Evolutionary conservation across 2,888 invertebrate genomes (phyloP).

Genomic region (Drosophila rellima): DNA sequence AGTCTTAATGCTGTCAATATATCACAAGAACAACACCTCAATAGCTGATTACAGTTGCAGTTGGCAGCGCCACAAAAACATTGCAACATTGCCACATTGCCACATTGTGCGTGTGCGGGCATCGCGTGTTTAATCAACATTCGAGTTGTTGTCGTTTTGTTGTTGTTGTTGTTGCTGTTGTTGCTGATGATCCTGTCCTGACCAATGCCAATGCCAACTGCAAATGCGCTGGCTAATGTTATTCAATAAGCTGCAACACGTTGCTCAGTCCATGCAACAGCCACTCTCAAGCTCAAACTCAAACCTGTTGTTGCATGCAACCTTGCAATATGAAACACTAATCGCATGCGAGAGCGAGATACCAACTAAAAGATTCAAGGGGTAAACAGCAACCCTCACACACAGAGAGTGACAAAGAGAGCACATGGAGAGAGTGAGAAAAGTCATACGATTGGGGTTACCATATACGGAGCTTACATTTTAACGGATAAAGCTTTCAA

Average conservation of each 20-base stretch:
- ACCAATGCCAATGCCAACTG: conserved; percentile 54
- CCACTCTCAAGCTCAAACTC: conserved; percentile 54
- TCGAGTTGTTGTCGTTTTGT: conserved; percentile 6
- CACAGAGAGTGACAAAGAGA: conserved; percentile 3
- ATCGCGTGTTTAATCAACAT: conserved; percentile 63
- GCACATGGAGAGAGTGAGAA: background rate
- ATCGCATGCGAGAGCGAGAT: conserved; percentile 65
- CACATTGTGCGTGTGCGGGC: conserved; percentile 47
- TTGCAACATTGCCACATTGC: conserved; percentile 15
- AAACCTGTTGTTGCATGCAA: conserved; percentile 74
- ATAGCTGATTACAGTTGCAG: conserved; percentile 55
- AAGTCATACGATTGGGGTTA: conserved; percentile 30
- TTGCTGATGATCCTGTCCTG: conserved; percentile 52
- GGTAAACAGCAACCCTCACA: conserved; percentile 51
- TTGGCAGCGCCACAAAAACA: conserved; percentile 15
- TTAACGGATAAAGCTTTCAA: conserved; percentile 41
- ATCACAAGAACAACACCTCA: conserved; percentile 64
- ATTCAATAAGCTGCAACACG: conserved; percentile 63
- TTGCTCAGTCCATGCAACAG: conserved; percentile 44
- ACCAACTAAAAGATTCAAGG: background rate
- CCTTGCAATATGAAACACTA: conserved; percentile 16
- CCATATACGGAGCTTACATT: conserved; percentile 30
- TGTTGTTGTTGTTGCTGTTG: background rate
- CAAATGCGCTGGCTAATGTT: conserved; percentile 31
- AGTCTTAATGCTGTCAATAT: conserved; percentile 75